Conservation (phyloP, 2,888 invertebrate genomes). For the Sisyra terminalis region DNA sequence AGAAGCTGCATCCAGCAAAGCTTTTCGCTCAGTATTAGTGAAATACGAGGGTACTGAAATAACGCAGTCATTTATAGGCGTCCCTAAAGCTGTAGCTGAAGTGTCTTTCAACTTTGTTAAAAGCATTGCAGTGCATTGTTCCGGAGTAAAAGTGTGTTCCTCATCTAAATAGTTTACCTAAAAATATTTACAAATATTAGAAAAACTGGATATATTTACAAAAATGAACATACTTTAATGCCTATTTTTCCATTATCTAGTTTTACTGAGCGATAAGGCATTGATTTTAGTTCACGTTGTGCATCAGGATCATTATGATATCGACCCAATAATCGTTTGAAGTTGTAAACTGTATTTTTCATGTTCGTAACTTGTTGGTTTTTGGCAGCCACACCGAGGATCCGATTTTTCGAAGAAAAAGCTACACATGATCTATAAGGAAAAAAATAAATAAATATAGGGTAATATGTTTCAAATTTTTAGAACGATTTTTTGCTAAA, state of each 20-base stretch:
- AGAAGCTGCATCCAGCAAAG: slow-evolving; percentile 77
- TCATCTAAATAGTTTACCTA: slow-evolving; percentile 73
- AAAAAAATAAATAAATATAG: background rate
- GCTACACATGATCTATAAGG: slow-evolving; percentile 84
- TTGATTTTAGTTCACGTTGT: slow-evolving; percentile 61
- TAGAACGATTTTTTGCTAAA: too few species aligned
- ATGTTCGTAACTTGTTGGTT: slow-evolving; percentile 94
- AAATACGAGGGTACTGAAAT: slow-evolving; percentile 89
- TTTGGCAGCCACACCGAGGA: slow-evolving; percentile 91
- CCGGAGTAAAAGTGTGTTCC: slow-evolving; percentile 70
- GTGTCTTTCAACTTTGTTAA: slow-evolving; percentile 92
- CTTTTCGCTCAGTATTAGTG: slow-evolving; percentile 86
- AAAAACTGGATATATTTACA: background rate
- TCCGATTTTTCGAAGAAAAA: slow-evolving; percentile 81
- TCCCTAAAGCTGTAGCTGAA: slow-evolving; percentile 71
- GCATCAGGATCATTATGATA: slow-evolving; percentile 78
- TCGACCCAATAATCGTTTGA: slow-evolving; percentile 85
- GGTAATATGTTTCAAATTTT: background rate
- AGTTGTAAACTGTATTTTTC: slow-evolving; percentile 89
- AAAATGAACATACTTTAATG: slow-evolving; percentile 51
- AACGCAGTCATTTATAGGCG: slow-evolving; percentile 86
- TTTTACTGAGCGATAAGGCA: slow-evolving; percentile 66
- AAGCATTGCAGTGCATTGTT: slow-evolving; percentile 93
- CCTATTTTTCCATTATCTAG: slow-evolving; percentile 67
- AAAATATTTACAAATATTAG: slow-evolving; percentile 12